Percentiles rank a stretch among this genome's conserved stretches.
Evolutionary conservation across 2,888 invertebrate species (phyloP).

Genomic region (Spodoptera exigua): DNA sequence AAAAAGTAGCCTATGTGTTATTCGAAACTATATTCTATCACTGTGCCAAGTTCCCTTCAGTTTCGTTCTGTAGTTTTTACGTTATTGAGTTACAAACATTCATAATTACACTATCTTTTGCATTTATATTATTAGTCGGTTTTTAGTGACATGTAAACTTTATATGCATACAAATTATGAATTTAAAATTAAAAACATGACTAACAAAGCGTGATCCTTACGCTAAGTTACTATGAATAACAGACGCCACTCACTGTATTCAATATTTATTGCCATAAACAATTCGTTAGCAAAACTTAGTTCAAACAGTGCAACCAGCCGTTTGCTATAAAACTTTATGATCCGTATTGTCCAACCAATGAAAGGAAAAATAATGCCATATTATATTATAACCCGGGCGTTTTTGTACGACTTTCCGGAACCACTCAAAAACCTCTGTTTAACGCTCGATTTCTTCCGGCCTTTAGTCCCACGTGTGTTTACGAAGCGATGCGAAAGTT

Average conservation of each 20-base stretch:
- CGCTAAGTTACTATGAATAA: neutral
- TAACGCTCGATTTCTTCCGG: constrained; percentile 46
- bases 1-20: no score
- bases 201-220: no score
- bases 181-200: no score
- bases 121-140: no score
- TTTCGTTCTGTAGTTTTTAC: no score
- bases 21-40: no score
- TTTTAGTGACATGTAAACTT: no score
- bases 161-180: no score
- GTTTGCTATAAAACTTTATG: constrained; percentile 77
- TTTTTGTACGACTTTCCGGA: constrained; percentile 49
- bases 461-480: neutral
- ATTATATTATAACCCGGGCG: constrained; percentile 62
- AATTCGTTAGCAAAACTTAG: constrained; percentile 10
- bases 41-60: no score
- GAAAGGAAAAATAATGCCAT: constrained; percentile 75
- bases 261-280: constrained; percentile 3
- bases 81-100: no score
- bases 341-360: constrained; percentile 77
- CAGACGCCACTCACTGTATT: neutral
- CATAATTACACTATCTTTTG: no score
- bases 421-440: constrained; percentile 54
- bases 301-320: constrained; percentile 44
- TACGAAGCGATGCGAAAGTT: constrained; percentile 1